phyloP scores from a whole-genome alignment of 92 coral and sea anemone genomes.

The Scolanthus callimorphus region DNA sequence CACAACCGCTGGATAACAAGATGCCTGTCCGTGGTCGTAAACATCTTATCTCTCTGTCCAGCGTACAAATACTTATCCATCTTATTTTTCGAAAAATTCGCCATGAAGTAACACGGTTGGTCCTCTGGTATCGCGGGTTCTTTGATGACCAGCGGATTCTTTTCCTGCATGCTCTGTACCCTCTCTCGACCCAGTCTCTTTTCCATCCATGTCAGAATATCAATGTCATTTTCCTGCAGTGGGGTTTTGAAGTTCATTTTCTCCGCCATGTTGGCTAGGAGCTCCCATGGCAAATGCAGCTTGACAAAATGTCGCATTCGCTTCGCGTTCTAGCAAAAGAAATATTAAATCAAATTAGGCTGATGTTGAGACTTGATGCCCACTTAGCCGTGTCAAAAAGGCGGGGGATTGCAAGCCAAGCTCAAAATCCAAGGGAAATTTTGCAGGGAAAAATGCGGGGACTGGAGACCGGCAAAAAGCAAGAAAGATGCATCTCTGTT shows the following conservation, averaged over 20 bases:
- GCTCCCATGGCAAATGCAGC: constrained; percentile 76
- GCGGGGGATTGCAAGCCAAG: too few species aligned
- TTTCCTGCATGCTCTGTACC: constrained; percentile 25
- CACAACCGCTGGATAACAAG: constrained; percentile 58
- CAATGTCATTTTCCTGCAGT: constrained; percentile 68
- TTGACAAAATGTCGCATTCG: constrained; percentile 71
- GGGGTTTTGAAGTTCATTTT: constrained; percentile 70
- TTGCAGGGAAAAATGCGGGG: too few species aligned
- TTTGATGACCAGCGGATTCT: constrained; percentile 60
- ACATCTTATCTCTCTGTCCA: background rate
- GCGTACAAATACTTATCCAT: constrained; percentile 26
- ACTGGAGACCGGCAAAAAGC: too few species aligned
- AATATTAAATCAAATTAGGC: too few species aligned
- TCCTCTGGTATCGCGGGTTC: constrained; percentile 42
- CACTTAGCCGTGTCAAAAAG: too few species aligned
- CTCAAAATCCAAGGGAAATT: too few species aligned
- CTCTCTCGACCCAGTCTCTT: constrained; percentile 32
- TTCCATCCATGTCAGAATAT: constrained; percentile 45
- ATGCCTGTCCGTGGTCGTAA: constrained; percentile 10
- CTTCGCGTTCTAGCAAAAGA: constrained; percentile 30
- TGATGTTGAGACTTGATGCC: too few species aligned
- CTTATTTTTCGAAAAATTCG: constrained; percentile 48
- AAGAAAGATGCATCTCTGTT: too few species aligned
- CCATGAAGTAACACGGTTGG: constrained; percentile 65
- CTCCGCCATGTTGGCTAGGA: constrained; percentile 63